A percentile compares a stretch with the other conserved stretches of the same genome.
These are phyloP conservation scores for Halocynthia roretzi DNA, from an alignment of 23 tunicate genomes.

Conservation along the genomic window DNA sequence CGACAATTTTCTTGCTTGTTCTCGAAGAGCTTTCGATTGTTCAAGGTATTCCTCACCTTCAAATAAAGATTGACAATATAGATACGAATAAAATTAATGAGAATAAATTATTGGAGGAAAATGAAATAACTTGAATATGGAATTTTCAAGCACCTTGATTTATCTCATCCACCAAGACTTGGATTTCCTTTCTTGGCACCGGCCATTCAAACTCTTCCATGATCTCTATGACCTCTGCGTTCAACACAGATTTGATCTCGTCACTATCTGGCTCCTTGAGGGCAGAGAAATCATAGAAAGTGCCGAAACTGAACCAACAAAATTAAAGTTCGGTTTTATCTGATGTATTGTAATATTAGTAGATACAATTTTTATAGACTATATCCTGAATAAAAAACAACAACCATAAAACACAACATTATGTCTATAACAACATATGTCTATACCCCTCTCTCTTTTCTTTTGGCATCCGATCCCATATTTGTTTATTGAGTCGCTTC, in stretches of 20 bases:
- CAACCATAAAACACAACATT: no score
- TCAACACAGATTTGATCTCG: not conserved
- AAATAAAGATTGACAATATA: not conserved
- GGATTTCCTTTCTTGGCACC: slow-evolving; percentile 38
- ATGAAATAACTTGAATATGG: not conserved
- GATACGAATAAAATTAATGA: not conserved
- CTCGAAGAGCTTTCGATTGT: slow-evolving; percentile 59
- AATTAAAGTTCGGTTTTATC: no score
- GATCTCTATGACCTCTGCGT: not conserved
- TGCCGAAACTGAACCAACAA: slow-evolving; percentile 57
- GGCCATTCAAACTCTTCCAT: slow-evolving; percentile 72
- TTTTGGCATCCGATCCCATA: slow-evolving; percentile 52
- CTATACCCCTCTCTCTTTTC: slow-evolving; percentile 66
- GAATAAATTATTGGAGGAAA: no score
- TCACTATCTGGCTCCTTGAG: no score
- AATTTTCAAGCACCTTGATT: slow-evolving; percentile 29
- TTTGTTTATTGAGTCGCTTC: slow-evolving; percentile 45
- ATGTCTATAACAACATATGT: no score
- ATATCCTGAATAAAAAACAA: no score
- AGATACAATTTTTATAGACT: no score
- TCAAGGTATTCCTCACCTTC: slow-evolving; percentile 73
- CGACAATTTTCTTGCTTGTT: slow-evolving; percentile 33
- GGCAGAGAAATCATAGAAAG: no score
- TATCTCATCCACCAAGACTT: slow-evolving; percentile 70
- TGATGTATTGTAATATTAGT: no score